phyloP scores from a whole-genome alignment of 1,140 invertebrate species.

The Stenopsyche tienmushanensis region DNA sequence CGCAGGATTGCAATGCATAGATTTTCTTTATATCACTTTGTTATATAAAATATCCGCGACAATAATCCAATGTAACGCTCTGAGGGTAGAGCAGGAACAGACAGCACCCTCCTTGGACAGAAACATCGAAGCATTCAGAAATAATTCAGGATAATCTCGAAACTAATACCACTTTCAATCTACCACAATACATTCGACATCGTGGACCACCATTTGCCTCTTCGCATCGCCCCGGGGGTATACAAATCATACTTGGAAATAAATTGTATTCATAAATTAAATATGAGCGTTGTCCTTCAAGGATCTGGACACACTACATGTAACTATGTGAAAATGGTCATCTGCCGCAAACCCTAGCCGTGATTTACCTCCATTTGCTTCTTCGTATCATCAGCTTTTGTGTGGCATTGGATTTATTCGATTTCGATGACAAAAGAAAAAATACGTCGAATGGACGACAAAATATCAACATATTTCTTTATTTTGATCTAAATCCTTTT shows the following conservation, averaged over 20 bases:
- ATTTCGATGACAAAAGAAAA: slow-evolving; percentile 33
- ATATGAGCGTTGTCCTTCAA: too few species aligned
- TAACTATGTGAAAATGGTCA: not conserved
- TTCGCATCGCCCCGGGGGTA: too few species aligned
- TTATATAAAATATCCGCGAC: slow-evolving; percentile 29
- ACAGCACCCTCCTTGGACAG: not conserved
- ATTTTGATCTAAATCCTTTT: too few species aligned
- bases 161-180: not conserved
- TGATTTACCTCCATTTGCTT: too few species aligned
- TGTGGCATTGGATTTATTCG: slow-evolving; percentile 20
- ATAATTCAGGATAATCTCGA: not conserved
- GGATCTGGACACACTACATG: too few species aligned
- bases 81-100: not conserved
- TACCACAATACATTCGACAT: not conserved
- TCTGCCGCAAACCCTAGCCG: not conserved
- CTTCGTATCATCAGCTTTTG: slow-evolving; percentile 10
- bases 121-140: not conserved
- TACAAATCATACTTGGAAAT: too few species aligned
- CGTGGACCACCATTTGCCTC: too few species aligned
- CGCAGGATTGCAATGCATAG: slow-evolving; percentile 7
- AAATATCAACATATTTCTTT: too few species aligned
- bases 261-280: too few species aligned
- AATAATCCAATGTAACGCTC: slow-evolving; percentile 26
- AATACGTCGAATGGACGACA: too few species aligned
- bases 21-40: slow-evolving; percentile 9